phyloP scores from a whole-genome alignment of 64 coral and sea anemone species.

The Actinia equina region DNA sequence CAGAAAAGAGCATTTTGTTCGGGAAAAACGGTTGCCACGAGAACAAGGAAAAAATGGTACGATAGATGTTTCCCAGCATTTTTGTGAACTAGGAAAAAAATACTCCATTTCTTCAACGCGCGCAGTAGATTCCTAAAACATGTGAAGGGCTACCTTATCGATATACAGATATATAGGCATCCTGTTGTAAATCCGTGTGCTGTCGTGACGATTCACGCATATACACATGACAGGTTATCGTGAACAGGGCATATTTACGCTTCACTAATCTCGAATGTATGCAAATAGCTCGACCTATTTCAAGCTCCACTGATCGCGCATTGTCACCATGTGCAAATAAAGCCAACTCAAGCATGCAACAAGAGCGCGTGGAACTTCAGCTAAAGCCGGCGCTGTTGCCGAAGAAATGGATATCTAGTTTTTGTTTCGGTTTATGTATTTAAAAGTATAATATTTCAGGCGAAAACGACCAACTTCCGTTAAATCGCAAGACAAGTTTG shows the following conservation, averaged over 20 bases:
- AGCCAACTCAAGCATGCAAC: conserved; percentile 26
- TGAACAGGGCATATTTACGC: neutral
- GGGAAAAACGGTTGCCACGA: neutral
- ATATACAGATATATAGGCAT: neutral
- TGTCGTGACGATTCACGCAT: neutral
- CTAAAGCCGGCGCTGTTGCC: neutral
- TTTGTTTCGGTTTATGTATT: neutral
- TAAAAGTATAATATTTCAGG: neutral
- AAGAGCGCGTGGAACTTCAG: conserved; percentile 20
- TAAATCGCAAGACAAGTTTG: conserved; percentile 5
- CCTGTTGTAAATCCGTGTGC: neutral
- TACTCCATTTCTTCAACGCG: neutral
- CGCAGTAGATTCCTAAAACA: neutral
- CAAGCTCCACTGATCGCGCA: neutral
- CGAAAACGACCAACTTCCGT: conserved; percentile 5
- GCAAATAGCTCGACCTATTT: conserved; percentile 27
- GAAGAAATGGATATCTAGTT: neutral
- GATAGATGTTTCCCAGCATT: neutral
- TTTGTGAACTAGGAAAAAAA: neutral
- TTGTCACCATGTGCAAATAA: conserved; percentile 41
- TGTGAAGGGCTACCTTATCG: neutral
- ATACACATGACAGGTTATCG: neutral
- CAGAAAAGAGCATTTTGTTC: neutral
- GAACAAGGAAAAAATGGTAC: conserved; percentile 12
- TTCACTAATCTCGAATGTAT: neutral